These are phyloP conservation scores for Psephotus haematonotus DNA, from an alignment of 2,113 vertebrate genomes.

Conservation along the genomic window DNA sequence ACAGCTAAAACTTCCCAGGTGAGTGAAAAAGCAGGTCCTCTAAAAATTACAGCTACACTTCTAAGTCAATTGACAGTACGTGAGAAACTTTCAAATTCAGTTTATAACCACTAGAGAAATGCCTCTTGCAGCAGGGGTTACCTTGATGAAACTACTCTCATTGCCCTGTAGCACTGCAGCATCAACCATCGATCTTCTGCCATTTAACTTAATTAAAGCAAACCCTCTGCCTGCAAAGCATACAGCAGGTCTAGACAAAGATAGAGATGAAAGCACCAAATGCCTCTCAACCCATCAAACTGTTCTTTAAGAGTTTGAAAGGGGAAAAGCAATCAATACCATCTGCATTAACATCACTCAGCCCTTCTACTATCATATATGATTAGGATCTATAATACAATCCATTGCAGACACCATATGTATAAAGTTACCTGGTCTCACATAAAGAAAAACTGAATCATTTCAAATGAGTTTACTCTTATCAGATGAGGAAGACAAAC, in stretches of 20 bases:
- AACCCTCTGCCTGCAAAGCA: not conserved
- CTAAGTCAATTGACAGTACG: not conserved
- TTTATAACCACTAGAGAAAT: not conserved
- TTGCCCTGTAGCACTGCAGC: not conserved
- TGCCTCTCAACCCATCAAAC: not conserved
- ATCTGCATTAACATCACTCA: not conserved
- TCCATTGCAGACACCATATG: not conserved
- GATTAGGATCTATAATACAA: not conserved
- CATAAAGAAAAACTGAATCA: not conserved
- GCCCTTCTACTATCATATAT: not conserved
- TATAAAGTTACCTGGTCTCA: not conserved
- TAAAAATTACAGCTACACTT: not conserved
- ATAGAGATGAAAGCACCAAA: not conserved
- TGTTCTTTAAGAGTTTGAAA: not conserved
- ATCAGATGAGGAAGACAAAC: not conserved
- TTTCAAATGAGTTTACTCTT: not conserved
- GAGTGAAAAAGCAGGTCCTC: not conserved
- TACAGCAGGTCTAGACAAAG: not conserved
- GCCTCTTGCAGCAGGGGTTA: not conserved
- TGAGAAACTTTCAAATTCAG: not conserved
- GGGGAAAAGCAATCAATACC: not conserved
- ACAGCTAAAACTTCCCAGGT: not conserved
- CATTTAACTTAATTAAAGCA: conserved; percentile 30
- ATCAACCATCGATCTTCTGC: not conserved
- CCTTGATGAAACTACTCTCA: not conserved